phyloP scores from a whole-genome alignment of 2,797 vertebrate genomes.

The Cynodonichthys magdalenae region DNA sequence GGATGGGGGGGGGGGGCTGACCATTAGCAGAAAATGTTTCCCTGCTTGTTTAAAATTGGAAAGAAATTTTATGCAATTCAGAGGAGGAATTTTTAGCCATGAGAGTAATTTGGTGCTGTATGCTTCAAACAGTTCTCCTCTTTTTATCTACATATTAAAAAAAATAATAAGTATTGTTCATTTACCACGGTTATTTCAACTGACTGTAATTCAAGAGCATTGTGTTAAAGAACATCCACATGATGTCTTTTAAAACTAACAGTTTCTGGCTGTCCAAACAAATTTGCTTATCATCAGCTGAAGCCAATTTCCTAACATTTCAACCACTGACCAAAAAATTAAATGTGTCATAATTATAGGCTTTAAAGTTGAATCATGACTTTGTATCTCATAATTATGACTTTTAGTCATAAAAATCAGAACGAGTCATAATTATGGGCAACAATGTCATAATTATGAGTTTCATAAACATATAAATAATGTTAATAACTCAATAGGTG shows the following conservation, averaged over 20 bases:
- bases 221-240: conserved; percentile 22
- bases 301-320: neutral
- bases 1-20: conserved; percentile 1
- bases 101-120: conserved; percentile 4
- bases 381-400: too few species aligned
- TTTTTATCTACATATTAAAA: conserved; percentile 9
- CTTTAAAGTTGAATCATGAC: too few species aligned
- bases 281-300: conserved; percentile 37
- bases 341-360: too few species aligned
- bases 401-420: too few species aligned
- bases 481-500: too few species aligned
- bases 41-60: conserved; percentile 31
- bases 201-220: conserved; percentile 27
- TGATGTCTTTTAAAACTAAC: conserved; percentile 47
- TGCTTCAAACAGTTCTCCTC: conserved; percentile 9
- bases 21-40: conserved; percentile 44
- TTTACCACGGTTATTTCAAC: conserved; percentile 24
- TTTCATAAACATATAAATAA: too few species aligned
- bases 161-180: conserved; percentile 15
- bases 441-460: too few species aligned
- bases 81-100: neutral
- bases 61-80: neutral
- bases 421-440: too few species aligned
- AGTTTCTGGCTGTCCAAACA: conserved; percentile 38
- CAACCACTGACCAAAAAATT: too few species aligned